phyloP scores from a whole-genome alignment of 2,797 vertebrate genomes.

The Sebastes minor region DNA sequence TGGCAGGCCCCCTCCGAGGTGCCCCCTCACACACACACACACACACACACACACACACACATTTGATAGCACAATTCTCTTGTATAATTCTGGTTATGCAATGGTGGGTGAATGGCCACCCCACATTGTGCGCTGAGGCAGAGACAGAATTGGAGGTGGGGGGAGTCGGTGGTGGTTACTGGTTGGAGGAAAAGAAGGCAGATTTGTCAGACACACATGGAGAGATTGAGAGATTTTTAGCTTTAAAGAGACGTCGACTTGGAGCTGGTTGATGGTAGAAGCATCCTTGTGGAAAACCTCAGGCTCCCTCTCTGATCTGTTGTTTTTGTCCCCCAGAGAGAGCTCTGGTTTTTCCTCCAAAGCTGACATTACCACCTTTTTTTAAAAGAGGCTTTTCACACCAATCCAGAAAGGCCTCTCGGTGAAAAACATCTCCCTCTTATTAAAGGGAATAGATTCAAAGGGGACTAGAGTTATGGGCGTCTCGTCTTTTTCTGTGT shows the following conservation, averaged over 20 bases:
- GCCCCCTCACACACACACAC: conserved; percentile 45
- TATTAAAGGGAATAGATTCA: not conserved
- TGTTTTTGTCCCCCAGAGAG: not conserved
- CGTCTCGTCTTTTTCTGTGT: not conserved
- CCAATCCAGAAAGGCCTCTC: not conserved
- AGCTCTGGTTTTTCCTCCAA: not conserved
- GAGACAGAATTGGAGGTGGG: conserved; percentile 22
- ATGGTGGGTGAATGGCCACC: conserved; percentile 71
- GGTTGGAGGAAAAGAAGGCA: conserved; percentile 12
- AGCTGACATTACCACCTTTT: not conserved
- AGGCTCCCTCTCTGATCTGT: not conserved
- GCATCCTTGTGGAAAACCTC: not conserved
- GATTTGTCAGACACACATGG: not conserved
- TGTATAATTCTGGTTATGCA: conserved; percentile 80
- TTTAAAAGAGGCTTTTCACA: conserved; percentile 12
- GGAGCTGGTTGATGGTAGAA: not conserved
- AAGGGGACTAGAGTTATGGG: not conserved
- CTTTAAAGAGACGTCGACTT: not conserved
- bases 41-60: conserved; percentile 29
- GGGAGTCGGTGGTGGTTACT: not conserved
- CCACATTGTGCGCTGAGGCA: conserved; percentile 67
- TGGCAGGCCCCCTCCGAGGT: conserved; percentile 60
- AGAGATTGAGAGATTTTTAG: not conserved
- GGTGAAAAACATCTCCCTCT: not conserved
- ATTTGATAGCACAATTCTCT: conserved; percentile 67